Conservation (phyloP, 2,113 vertebrate genomes). For the Columbina picui region DNA sequence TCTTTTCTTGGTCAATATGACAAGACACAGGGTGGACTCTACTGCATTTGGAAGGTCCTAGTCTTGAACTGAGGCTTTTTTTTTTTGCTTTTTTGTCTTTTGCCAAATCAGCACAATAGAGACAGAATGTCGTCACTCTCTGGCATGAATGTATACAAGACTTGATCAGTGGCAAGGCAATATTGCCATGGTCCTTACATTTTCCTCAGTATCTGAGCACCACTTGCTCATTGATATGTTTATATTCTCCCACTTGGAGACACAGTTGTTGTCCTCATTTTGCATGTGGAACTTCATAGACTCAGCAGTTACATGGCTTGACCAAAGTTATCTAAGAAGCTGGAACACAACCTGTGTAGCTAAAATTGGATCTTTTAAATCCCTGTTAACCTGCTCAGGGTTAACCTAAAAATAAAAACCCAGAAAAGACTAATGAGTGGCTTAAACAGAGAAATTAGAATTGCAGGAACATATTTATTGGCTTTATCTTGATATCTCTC, state of each 20-base stretch:
- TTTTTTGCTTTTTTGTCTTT: neutral
- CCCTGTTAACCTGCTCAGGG: neutral
- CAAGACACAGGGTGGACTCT: neutral
- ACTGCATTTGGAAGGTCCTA: neutral
- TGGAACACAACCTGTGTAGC: neutral
- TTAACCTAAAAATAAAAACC: neutral
- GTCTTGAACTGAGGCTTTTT: neutral
- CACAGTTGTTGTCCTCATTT: neutral
- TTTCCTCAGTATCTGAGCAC: neutral
- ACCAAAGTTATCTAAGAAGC: neutral
- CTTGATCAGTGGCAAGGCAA: neutral
- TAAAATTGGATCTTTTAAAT: neutral
- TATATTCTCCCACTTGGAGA: neutral
- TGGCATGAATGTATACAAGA: neutral
- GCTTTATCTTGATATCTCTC: neutral
- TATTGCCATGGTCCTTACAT: neutral
- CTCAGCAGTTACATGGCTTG: neutral
- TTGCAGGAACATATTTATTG: neutral
- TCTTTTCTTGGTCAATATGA: neutral
- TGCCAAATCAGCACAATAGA: neutral
- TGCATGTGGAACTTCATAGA: neutral
- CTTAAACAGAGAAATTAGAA: neutral
- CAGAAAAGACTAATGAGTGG: neutral
- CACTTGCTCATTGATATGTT: neutral
- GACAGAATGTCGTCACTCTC: fast-evolving